A percentile compares a stretch with the other conserved stretches of the same genome.
phyloP scores from a whole-genome alignment of 2,888 invertebrate genomes.

The Stenoptilia bipunctidactyla region DNA sequence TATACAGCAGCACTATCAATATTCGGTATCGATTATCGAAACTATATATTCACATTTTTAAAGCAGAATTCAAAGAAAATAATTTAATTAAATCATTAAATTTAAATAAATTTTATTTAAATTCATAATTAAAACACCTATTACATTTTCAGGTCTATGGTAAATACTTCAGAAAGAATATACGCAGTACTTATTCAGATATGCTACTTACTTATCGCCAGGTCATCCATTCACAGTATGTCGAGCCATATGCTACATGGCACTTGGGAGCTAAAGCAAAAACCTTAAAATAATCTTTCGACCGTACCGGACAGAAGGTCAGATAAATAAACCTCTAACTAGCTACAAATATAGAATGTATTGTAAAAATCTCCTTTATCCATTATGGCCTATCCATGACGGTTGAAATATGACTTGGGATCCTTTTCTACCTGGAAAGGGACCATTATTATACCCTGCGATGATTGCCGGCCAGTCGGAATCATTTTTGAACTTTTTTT shows the following conservation, averaged over 20 bases:
- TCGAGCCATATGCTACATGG: slow-evolving; percentile 51
- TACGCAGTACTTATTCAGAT: too few species aligned
- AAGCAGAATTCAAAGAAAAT: too few species aligned
- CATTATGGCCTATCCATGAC: slow-evolving; percentile 52
- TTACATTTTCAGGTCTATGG: too few species aligned
- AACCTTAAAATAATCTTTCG: slow-evolving; percentile 47
- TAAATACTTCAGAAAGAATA: too few species aligned
- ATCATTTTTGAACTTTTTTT: slow-evolving; percentile 50
- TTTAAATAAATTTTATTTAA: too few species aligned
- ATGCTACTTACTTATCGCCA: too few species aligned
- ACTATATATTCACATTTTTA: too few species aligned
- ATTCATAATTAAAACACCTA: too few species aligned
- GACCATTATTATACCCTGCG: slow-evolving; percentile 55
- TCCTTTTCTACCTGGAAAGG: slow-evolving; percentile 64
- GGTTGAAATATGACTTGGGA: slow-evolving; percentile 65
- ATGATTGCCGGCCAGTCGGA: slow-evolving; percentile 63
- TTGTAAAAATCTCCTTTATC: slow-evolving; percentile 67
- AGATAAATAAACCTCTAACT: slow-evolving; percentile 51
- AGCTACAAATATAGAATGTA: slow-evolving; percentile 55
- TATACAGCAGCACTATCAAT: too few species aligned
- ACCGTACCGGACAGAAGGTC: slow-evolving; percentile 55
- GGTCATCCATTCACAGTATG: slow-evolving; percentile 46
- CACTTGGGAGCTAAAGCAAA: slow-evolving; percentile 38
- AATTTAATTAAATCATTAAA: too few species aligned
- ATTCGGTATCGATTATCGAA: too few species aligned